Percentiles rank a stretch among this genome's conserved stretches.
Evolutionary conservation across 2,888 invertebrate genomes (phyloP).

Genomic region (Leptopilina drosophilae): DNA sequence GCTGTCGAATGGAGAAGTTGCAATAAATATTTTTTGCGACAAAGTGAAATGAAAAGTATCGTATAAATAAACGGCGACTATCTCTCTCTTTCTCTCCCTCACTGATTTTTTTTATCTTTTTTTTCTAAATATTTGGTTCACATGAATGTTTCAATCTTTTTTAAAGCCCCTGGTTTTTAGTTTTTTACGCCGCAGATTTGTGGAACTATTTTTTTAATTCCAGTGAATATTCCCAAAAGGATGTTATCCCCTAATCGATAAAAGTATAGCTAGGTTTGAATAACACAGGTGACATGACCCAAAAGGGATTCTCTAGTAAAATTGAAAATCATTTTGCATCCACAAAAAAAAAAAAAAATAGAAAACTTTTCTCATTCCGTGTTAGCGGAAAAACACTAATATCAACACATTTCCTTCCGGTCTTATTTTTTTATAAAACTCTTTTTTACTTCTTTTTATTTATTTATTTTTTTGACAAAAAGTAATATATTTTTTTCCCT

Average conservation of each 20-base stretch:
- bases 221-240: neutral
- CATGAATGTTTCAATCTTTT: slow-evolving; percentile 8
- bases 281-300: neutral
- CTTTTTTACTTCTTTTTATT: no score
- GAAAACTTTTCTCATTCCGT: neutral
- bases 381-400: neutral
- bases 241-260: slow-evolving; percentile 19
- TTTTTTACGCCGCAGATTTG: neutral
- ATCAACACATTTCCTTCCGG: neutral
- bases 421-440: no score
- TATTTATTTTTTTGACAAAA: neutral
- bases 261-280: neutral
- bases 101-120: no score
- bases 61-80: slow-evolving; percentile 49
- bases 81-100: neutral
- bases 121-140: neutral
- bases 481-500: no score
- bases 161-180: neutral
- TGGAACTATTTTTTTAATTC: slow-evolving; percentile 17
- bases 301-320: slow-evolving; percentile 6
- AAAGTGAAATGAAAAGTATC: slow-evolving; percentile 52
- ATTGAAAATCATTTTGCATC: slow-evolving; percentile 9
- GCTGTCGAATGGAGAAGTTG: neutral
- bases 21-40: neutral
- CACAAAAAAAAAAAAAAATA: neutral